A percentile compares a stretch with the other conserved stretches of the same genome.
phyloP scores from a whole-genome alignment of 2,113 vertebrate genomes.

The Solea senegalensis region DNA sequence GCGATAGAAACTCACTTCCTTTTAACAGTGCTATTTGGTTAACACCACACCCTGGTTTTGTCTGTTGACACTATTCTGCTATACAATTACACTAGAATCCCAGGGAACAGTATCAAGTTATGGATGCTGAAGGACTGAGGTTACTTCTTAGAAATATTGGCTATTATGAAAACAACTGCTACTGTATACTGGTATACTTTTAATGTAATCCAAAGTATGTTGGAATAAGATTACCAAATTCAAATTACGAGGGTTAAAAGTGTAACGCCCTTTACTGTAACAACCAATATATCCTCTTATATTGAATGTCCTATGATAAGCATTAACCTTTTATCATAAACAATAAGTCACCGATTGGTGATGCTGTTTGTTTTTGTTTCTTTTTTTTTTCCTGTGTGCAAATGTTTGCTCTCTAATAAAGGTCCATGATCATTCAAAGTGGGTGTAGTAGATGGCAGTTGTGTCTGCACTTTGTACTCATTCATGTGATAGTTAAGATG shows the following conservation, averaged over 20 bases:
- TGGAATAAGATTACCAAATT: no score
- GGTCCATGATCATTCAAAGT: neutral
- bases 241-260: no score
- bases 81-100: neutral
- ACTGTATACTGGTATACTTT: neutral
- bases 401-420: neutral
- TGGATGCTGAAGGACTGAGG: neutral
- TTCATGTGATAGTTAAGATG: neutral
- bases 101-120: neutral
- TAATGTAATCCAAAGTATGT: neutral
- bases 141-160: neutral
- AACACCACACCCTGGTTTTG: constrained; percentile 12
- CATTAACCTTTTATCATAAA: no score
- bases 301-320: no score
- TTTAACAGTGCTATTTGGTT: neutral
- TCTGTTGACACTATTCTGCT: neutral
- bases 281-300: no score
- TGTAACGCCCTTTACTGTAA: no score
- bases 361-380: neutral
- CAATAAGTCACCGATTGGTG: no score
- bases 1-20: neutral
- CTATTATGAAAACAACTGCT: neutral
- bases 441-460: neutral
- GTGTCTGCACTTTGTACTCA: neutral
- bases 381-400: neutral